Base-by-base conservation (phyloP, 2,113 vertebrate genomes). In the Epinephelus fuscoguttatus region DNA sequence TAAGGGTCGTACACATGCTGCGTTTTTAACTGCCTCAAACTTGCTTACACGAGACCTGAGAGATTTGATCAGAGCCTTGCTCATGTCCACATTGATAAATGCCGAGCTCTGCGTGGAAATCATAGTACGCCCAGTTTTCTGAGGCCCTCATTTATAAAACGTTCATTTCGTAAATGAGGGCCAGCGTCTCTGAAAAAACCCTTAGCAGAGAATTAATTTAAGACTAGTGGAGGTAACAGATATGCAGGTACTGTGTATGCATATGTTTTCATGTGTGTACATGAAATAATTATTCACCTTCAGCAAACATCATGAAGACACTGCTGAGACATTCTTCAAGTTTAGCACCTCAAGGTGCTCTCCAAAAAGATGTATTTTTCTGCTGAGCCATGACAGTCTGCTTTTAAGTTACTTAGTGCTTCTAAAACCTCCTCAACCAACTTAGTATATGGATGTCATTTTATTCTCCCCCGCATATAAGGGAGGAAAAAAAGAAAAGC, bases 391-490 rank as follows among this genome's bases (percentile, higher is more conserved):
- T 77, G 72, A 80, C 47, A 67, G 73, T n/a, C 64, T 0, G 23
- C 69, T 82, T 75, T 82, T 53, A 81, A 0, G 15, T 70, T 75
- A 77, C 42, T 37, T 4, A 4, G 49, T 0, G 4, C 70, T 63
- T 82, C 61, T 63, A 42, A 86, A 85, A 68, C n/a, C 77, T 21
- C 12, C 50, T 75, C 62, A 73, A 66, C 74, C 45, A 66, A 75
- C 57, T 75, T 49, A 68, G 69, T 78, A 82, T 72, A 86, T 81
- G 14, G 49, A n/a, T 21, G 81, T 83, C 73, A 84, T 82, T 75
- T 87, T 25, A 80, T 12, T 52, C 18, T 37, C 50, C 56, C 50
- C 57, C 4, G 2, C 70, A 81, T 0, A 1, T 53, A 40, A 53
- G 5, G 3, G 18, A 3, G 19, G 30, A 2, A 45, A 45, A 61